A percentile compares a stretch with the other conserved stretches of the same genome.
Evolutionary conservation across 1,140 invertebrate species (phyloP).

Genomic region (Musca domestica): DNA sequence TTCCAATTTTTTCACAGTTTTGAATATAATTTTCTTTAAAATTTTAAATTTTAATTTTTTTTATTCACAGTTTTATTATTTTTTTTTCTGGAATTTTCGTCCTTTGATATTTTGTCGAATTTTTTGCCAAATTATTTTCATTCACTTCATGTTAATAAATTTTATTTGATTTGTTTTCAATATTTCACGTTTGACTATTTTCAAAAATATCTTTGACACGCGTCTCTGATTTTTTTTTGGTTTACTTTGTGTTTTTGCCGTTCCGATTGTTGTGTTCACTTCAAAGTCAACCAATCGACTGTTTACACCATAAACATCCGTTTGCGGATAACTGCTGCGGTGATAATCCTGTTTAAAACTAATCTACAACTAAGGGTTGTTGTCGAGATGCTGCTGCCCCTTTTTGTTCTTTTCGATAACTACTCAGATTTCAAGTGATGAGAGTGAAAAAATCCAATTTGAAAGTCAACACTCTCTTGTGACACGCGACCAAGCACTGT

Average conservation of each 20-base stretch:
- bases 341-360: conserved; percentile 20
- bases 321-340: background rate
- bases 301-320: conserved; percentile 34
- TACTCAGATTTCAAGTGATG: too few species aligned
- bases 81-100: too few species aligned
- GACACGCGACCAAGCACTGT: too few species aligned
- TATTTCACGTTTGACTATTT: too few species aligned
- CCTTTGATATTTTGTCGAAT: too few species aligned
- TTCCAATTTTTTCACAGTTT: background rate
- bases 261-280: conserved; percentile 38
- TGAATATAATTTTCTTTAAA: too few species aligned
- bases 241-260: conserved; percentile 10
- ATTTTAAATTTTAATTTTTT: background rate
- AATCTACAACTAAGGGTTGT: conserved; percentile 18
- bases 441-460: background rate
- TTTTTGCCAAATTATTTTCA: background rate
- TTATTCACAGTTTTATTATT: too few species aligned
- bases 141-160: too few species aligned
- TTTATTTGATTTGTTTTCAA: too few species aligned
- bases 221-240: conserved; percentile 5
- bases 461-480: conserved; percentile 1
- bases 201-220: background rate
- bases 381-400: background rate
- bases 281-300: conserved; percentile 52
- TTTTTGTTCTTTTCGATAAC: too few species aligned